Percentiles rank a stretch among this genome's conserved stretches.
Conservation (phyloP, 2,797 vertebrate genomes). For the Pagetopsis macropterus region DNA sequence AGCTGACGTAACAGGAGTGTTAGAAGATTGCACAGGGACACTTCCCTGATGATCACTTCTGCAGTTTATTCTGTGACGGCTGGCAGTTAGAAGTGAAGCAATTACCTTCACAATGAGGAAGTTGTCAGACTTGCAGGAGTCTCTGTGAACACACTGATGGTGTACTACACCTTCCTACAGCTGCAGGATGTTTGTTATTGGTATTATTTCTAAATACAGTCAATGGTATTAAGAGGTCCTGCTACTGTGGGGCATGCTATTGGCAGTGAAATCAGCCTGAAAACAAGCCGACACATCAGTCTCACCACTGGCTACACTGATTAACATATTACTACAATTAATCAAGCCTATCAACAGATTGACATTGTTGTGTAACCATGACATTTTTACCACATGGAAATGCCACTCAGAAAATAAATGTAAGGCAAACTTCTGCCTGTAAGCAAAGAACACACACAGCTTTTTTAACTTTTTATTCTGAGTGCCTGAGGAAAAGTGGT, state of each 20-base stretch:
- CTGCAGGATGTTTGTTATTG: not conserved
- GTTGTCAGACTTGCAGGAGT: constrained; percentile 18
- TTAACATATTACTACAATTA: constrained; percentile 60
- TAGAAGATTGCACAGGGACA: constrained; percentile 23
- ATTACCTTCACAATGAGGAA: constrained; percentile 31
- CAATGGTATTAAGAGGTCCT: not conserved
- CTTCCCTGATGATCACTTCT: constrained; percentile 27
- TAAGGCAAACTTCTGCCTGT: not conserved
- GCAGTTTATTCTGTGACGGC: constrained; percentile 25
- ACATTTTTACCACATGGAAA: constrained; percentile 18
- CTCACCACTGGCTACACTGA: constrained; percentile 48
- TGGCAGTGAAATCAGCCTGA: constrained; percentile 18
- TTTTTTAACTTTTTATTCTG: no score
- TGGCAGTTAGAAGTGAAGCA: constrained; percentile 10
- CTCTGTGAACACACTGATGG: not conserved
- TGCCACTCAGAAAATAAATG: not conserved
- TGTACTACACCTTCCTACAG: not conserved
- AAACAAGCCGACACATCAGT: constrained; percentile 32
- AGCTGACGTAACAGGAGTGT: constrained; percentile 35
- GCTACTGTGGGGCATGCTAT: not conserved
- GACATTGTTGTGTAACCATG: constrained; percentile 47
- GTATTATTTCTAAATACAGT: not conserved
- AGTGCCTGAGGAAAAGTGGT: no score
- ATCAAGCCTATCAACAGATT: constrained; percentile 51
- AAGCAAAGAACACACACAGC: no score